A percentile compares a stretch with the other conserved stretches of the same genome.
phyloP scores from a whole-genome alignment of 1,140 invertebrate genomes.

The Patella vulgata region DNA sequence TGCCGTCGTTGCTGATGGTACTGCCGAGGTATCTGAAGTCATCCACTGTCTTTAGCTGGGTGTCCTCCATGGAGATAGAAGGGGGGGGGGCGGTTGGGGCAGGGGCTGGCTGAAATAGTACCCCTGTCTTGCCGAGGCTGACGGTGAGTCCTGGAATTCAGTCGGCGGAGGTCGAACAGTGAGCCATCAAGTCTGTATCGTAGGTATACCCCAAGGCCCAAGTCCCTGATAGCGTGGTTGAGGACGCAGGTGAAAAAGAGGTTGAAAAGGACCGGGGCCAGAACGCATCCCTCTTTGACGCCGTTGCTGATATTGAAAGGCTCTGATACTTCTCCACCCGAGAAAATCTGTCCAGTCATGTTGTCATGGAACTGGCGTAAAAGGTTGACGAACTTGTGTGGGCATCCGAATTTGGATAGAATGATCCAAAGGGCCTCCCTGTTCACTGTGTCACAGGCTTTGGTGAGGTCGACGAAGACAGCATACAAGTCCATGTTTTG shows the following conservation, averaged over 20 bases:
- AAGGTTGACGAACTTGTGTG: conserved; percentile 6
- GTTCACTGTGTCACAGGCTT: no score
- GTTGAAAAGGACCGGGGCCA: no score
- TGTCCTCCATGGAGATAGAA: conserved; percentile 15
- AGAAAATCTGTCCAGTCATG: conserved; percentile 11
- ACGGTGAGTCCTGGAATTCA: conserved; percentile 13
- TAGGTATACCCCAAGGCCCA: not conserved
- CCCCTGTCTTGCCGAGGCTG: conserved; percentile 18
- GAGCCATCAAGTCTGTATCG: not conserved
- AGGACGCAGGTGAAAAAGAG: conserved; percentile 23
- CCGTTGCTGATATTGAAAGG: conserved; percentile 14
- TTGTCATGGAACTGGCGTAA: conserved; percentile 18
- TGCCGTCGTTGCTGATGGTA: conserved; percentile 14
- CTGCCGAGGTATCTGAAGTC: conserved; percentile 24
- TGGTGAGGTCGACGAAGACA: no score
- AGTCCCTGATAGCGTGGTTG: conserved; percentile 5
- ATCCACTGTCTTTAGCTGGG: conserved; percentile 9
- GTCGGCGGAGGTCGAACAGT: not conserved
- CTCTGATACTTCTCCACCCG: conserved; percentile 2
- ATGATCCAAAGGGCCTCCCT: conserved; percentile 1
- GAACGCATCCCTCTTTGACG: conserved; percentile 27
- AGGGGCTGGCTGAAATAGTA: conserved; percentile 1
- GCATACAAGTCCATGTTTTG: no score
- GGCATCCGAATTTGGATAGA: conserved; percentile 6
- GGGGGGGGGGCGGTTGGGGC: no score